A percentile compares a stretch with the other conserved stretches of the same genome.
phyloP scores from a whole-genome alignment of 2,888 invertebrate species.

The Leucophenga maculata region DNA sequence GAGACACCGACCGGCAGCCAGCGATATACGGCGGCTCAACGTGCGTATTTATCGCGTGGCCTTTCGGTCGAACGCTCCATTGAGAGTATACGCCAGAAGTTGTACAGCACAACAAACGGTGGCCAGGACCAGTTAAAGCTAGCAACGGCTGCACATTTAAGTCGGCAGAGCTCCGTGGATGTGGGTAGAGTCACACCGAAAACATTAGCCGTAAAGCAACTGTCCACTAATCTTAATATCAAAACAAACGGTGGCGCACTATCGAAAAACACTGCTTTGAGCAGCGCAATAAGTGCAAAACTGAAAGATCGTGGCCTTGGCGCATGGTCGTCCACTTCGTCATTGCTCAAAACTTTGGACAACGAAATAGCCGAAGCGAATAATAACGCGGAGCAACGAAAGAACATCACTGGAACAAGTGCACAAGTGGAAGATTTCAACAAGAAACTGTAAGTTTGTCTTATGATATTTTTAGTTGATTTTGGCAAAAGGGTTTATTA shows the following conservation, averaged over 20 bases:
- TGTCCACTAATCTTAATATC: conserved; percentile 28
- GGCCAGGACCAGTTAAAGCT: not conserved
- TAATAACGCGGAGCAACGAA: not conserved
- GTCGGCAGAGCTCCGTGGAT: conserved; percentile 44
- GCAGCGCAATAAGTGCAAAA: conserved; percentile 34
- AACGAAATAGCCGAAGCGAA: conserved; percentile 24
- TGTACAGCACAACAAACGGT: conserved; percentile 40
- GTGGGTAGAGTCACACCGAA: conserved; percentile 15
- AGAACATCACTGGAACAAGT: conserved; percentile 8
- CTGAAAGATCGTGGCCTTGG: conserved; percentile 31
- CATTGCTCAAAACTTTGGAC: conserved; percentile 49
- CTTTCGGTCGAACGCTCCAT: conserved; percentile 63
- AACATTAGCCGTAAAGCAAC: conserved; percentile 21
- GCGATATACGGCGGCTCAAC: conserved; percentile 49
- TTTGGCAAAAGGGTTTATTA: too few relatives aligned
- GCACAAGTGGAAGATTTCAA: conserved; percentile 37
- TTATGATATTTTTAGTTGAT: conserved; percentile 20
- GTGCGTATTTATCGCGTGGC: conserved; percentile 57
- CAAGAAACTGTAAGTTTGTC: conserved; percentile 40
- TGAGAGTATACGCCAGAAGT: conserved; percentile 58
- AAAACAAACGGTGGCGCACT: conserved; percentile 33
- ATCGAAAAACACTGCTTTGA: conserved; percentile 31
- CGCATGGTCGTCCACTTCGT: conserved; percentile 61
- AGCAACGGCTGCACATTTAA: conserved; percentile 6
- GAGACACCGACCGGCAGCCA: conserved; percentile 43